Base-by-base conservation (phyloP, 2,888 invertebrate species). In the Pristionchus exspectatus region DNA sequence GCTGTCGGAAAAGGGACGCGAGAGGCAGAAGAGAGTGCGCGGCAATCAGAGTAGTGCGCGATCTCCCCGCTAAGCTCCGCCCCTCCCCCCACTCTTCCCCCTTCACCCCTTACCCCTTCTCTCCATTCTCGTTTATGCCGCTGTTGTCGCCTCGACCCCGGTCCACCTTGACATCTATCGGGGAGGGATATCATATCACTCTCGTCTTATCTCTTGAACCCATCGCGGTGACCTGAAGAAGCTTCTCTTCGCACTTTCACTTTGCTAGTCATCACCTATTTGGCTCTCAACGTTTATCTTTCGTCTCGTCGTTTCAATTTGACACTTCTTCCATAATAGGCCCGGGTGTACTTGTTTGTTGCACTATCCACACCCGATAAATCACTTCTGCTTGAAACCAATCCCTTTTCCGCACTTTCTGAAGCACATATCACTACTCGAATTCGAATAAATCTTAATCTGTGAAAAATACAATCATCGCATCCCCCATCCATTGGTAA, bases 81-180 rank as follows among this genome's bases (percentile, higher is more conserved):
- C 84, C 30, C 84, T 30, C 54, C 59, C n/a, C 27, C 18, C 56
- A 27, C 24, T 30, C 54, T 54, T 54, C 7, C 18, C 33, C 33
- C 16, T 85, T 10, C 56, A 21, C 16, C 84, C 56, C 16, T 54
- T 50, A 30, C 81, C 2, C 84, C 30, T 50, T 14, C 56, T 14
- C 56, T 27, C 30, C 50, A 59, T 85, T 85, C 59, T 85, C 56
- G 84, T 85, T 85, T 85, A 24, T 12, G 50, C 33, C 30, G 21
- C 10, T 27, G 18, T 27, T 21, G 33, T 18, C 38, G 38, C 38
- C 38, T 38, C 38, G 38, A 38, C n/a, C 54, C 84, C 50, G 0
- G 84, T 59, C 59, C 84, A 85, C 84, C 84, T 85, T 85, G 84
- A 85, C 84, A 85, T 59, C 59, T 59, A 59, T 24, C 16, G 21